phyloP scores from a whole-genome alignment of 2,113 vertebrate species.

The Seriola aureovittata region DNA sequence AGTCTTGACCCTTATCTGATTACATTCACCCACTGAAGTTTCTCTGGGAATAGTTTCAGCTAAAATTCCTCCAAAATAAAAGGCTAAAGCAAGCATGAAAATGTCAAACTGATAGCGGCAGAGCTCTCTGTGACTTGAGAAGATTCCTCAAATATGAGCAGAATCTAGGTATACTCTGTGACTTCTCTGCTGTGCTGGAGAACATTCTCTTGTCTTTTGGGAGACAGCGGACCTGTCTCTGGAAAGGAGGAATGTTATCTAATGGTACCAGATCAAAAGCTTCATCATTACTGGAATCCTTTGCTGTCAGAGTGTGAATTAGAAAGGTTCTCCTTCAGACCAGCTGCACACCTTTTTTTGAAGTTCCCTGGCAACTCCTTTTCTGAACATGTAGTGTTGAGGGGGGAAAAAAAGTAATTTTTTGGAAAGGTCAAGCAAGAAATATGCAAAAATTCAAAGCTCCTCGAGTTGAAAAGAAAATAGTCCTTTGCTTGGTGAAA shows the following conservation, averaged over 20 bases:
- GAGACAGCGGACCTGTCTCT: slow-evolving; percentile 65
- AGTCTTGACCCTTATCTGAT: background rate
- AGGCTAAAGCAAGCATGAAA: slow-evolving; percentile 30
- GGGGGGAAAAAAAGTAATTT: slow-evolving; percentile 21
- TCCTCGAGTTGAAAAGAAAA: slow-evolving; percentile 6
- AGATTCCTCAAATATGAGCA: slow-evolving; percentile 23
- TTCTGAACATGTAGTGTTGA: slow-evolving; percentile 40
- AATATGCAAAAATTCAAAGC: slow-evolving; percentile 61
- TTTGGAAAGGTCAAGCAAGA: slow-evolving; percentile 70
- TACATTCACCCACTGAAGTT: background rate
- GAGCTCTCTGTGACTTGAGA: slow-evolving; percentile 19
- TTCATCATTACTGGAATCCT: slow-evolving; percentile 69
- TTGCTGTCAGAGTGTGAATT: slow-evolving; percentile 58
- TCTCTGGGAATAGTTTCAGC: slow-evolving; percentile 20
- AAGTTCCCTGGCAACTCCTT: slow-evolving; percentile 58
- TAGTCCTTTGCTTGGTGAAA: slow-evolving; percentile 27
- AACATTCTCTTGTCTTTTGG: slow-evolving; percentile 57
- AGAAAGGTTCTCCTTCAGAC: slow-evolving; percentile 61
- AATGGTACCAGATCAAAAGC: slow-evolving; percentile 77
- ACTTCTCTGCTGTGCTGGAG: slow-evolving; percentile 32
- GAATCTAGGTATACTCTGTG: slow-evolving; percentile 29
- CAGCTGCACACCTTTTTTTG: slow-evolving; percentile 56
- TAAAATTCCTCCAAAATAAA: slow-evolving; percentile 1
- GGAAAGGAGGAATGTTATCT: slow-evolving; percentile 72
- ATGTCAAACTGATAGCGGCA: slow-evolving; percentile 23